Evolutionary conservation across 2,113 vertebrate species (phyloP).

Genomic region (Collichthys lucidus): DNA sequence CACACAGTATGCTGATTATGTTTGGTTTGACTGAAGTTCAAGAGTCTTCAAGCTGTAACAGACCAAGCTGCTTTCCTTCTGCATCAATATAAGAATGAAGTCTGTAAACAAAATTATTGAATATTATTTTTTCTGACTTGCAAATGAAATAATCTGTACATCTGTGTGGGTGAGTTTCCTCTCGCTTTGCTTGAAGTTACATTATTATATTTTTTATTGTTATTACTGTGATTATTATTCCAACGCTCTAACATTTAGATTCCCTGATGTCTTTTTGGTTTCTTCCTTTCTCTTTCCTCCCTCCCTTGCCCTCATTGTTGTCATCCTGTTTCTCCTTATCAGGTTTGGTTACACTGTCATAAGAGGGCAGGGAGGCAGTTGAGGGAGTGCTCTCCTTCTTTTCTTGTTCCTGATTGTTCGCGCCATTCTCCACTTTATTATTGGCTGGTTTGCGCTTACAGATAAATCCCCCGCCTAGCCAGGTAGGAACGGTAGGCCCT

Average conservation of each 20-base stretch:
- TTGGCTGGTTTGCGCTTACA: constrained; percentile 85
- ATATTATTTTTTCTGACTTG: constrained; percentile 85
- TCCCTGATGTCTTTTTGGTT: constrained; percentile 96
- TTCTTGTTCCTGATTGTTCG: constrained; percentile 91
- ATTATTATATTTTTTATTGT: constrained; percentile 78
- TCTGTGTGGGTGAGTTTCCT: constrained; percentile 84
- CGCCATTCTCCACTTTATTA: constrained; percentile 93
- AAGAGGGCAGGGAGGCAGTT: constrained; percentile 96
- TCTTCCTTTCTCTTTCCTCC: constrained; percentile 91
- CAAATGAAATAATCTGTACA: constrained; percentile 89
- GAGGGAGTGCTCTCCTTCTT: constrained; percentile 96
- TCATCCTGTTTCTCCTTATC: constrained; percentile 97
- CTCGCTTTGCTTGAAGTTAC: constrained; percentile 82
- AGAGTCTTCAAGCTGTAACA: constrained; percentile 84
- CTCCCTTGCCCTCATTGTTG: constrained; percentile 90
- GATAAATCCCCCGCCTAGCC: constrained; percentile 88
- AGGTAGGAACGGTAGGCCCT: constrained; percentile 92
- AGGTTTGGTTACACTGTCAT: constrained; percentile 99
- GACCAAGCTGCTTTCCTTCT: constrained; percentile 80
- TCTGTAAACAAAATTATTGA: constrained; percentile 94
- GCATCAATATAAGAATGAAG: constrained; percentile 89
- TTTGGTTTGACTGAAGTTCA: constrained; percentile 89
- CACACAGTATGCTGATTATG: constrained; percentile 94
- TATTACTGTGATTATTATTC: constrained; percentile 80
- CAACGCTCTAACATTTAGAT: constrained; percentile 91